Evolutionary conservation across 2,113 vertebrate species (phyloP), one percentile per base, ranked within the genome.

Genomic region (Laticauda colubrina): DNA sequence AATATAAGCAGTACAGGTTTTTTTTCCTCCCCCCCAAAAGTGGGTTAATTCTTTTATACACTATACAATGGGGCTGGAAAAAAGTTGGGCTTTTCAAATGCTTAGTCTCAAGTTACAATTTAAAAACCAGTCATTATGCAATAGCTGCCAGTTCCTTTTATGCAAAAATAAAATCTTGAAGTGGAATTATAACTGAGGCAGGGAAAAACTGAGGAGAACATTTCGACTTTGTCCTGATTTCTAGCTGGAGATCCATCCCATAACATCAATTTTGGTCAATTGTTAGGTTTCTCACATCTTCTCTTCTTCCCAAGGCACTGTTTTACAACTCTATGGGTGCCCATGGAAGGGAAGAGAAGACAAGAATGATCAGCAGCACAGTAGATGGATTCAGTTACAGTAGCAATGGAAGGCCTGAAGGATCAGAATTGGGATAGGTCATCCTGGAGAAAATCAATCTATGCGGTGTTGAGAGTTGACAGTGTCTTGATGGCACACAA

Each of bases 221-320:
- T 96, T 81, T 94, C 93, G 93, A 93, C 95, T 94, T 87, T n/a
- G 26, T 94, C 88, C 92, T 95, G 95, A 91, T 93, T 95, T 85
- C 91, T 88, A 51, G 89, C 91, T 94, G 96, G 91, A 91, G 94
- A 94, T n/a, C n/a, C 51, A n/a, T 75, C 14, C 85, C 90, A 85
- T 90, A 95, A 91, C 91, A 94, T 95, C 91, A 0, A 0, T 54
- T 93, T 94, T 93, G 91, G 95, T 87, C 93, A 94, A 92, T 89
- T 90, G 88, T 9, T 93, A 59, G 90, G 90, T 92, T 92, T 55
- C 8, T 51, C 75, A 51, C 20, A 56, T 23, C 4, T 51, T 14
- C 15, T 64, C 20, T 92, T 64, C n/a, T 53, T 89, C n/a, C 34
- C 8, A 45, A 87, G 56, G 23, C 51, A 75, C 75, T 75, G 88